A percentile compares a stretch with the other conserved stretches of the same genome.
phyloP scores from a whole-genome alignment of 2,888 invertebrate species.

The Neocrepidodera transversa region DNA sequence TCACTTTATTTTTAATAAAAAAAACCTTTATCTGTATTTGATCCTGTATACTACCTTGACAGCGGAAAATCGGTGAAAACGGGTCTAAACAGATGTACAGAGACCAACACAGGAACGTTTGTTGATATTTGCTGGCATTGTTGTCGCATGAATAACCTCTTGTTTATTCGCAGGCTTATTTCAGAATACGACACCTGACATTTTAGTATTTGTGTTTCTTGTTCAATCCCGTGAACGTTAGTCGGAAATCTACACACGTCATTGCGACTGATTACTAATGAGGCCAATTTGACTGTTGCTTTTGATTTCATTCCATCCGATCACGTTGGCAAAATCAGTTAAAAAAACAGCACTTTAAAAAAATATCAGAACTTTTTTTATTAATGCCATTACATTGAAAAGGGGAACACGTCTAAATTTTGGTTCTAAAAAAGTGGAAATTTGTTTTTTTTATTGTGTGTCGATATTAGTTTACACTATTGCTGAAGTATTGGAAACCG shows the following conservation, averaged over 20 bases:
- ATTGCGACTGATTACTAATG: background rate
- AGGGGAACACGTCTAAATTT: too few relatives aligned
- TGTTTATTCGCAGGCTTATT: constrained; percentile 43
- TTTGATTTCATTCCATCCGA: background rate
- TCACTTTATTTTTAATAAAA: too few relatives aligned
- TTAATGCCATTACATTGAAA: too few relatives aligned
- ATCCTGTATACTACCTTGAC: too few relatives aligned
- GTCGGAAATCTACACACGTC: background rate
- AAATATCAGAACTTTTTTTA: too few relatives aligned
- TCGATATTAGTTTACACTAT: too few relatives aligned
- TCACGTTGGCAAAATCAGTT: too few relatives aligned
- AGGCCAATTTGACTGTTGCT: background rate
- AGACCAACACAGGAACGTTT: constrained; percentile 20
- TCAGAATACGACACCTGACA: constrained; percentile 44
- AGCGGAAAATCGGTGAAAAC: background rate
- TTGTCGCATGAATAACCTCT: constrained; percentile 46
- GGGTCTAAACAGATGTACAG: background rate
- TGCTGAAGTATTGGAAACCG: too few relatives aligned
- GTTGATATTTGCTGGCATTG: constrained; percentile 42
- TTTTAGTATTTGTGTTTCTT: constrained; percentile 35
- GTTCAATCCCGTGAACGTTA: background rate
- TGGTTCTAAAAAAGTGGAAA: too few relatives aligned
- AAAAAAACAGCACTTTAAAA: too few relatives aligned
- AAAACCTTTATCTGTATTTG: too few relatives aligned
- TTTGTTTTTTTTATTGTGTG: too few relatives aligned